Evolutionary conservation across 2,797 vertebrate species (phyloP), one percentile per base, ranked within the genome.

Genomic region (Oophaga sylvatica): DNA sequence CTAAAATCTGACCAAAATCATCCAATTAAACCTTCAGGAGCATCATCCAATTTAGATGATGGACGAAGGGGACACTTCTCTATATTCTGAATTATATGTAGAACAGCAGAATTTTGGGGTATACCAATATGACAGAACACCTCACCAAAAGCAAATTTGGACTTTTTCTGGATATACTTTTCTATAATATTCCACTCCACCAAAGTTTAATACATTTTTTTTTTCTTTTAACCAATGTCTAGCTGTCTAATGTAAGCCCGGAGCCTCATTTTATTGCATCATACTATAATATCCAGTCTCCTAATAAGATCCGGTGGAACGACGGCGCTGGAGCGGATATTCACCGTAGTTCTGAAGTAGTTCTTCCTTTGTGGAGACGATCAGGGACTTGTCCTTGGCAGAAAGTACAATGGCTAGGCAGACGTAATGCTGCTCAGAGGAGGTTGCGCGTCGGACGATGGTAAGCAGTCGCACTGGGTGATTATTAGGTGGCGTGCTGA

Each of bases 331-430:
- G n/a, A 22, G 9, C 29, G 35, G 13, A 56, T 57, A 75, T 96
- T 95, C 92, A 97, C 98, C 97, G 12, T 98, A 97, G 31, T 95
- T 96, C 89, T 99, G 98, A 89, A 99, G 97, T 60, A 99, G 93
- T 88, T 99, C 98, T 90, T 99, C 98, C 90, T 98, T 99, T 87
- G 98, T 99, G 91, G 98, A 98, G 85, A 99, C 97, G 8, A 97
- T 96, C 26, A 99, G 94, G 0, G 96, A 97, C 13, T 96, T 95
- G 90, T 99, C 98, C 90, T 98, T 98, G 80, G 96, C 95, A 0
- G 97, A 99, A 22, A 99, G 94, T 59, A 97, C 94, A 20, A 99
- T 89, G 29, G 97, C 95, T 89, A 99, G 95, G 91, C 98, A 99
- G 57, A 99, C 96, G 0, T 96, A 98, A 78, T 99, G 98, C 92